A percentile compares a stretch with the other conserved stretches of the same genome.
Conservation (phyloP, 2,888 invertebrate species). For the Caenorhabditis sp. region DNA sequence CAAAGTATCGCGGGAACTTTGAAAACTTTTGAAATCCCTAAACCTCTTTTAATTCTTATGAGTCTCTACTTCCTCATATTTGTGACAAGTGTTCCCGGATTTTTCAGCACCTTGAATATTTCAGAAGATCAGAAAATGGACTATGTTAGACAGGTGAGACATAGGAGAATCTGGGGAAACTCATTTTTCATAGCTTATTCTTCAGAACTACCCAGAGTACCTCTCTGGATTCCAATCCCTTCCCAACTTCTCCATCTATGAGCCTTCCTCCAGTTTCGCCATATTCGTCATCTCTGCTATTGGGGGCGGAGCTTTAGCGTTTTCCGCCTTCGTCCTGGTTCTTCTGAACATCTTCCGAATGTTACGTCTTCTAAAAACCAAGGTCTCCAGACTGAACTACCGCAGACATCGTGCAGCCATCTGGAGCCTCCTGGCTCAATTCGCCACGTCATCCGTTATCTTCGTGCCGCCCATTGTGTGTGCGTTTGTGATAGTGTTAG, state of each 20-base stretch:
- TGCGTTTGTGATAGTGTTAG: constrained; percentile 2
- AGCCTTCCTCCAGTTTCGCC: neutral
- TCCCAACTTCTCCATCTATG: constrained; percentile 21
- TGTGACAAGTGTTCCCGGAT: neutral
- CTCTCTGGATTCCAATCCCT: neutral
- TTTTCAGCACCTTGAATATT: neutral
- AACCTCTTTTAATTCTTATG: neutral
- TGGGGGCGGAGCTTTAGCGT: neutral
- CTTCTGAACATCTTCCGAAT: constrained; percentile 18
- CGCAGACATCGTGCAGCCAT: constrained; percentile 14
- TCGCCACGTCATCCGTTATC: constrained; percentile 5
- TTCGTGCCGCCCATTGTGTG: constrained; percentile 13
- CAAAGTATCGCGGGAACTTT: constrained; percentile 12
- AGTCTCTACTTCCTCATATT: neutral
- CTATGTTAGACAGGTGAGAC: neutral
- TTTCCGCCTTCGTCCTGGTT: neutral
- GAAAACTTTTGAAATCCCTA: neutral
- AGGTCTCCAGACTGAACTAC: constrained; percentile 1
- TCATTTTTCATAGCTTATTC: too few species aligned
- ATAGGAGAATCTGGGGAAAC: neutral
- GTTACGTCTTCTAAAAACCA: constrained; percentile 5
- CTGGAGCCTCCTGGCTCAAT: constrained; percentile 6
- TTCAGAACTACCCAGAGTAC: constrained; percentile 23
- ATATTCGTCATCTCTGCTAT: neutral
- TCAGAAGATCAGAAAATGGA: neutral